Evolutionary conservation across 1,140 invertebrate species (phyloP).

Genomic region (Euwallacea fornicatus): DNA sequence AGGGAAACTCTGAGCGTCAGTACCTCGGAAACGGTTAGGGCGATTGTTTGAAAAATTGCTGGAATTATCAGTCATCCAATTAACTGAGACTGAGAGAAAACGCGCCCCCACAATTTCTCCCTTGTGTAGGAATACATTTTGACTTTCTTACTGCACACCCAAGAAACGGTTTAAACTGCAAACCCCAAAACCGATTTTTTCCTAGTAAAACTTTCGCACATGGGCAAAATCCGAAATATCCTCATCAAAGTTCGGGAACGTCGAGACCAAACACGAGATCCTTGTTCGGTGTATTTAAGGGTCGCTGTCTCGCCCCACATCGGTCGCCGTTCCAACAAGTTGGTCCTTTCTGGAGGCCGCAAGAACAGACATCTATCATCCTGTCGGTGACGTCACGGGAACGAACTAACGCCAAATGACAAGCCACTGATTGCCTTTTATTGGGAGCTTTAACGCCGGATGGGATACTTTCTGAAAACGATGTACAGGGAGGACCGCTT

Average conservation of each 20-base stretch:
- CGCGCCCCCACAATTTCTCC: too few species aligned
- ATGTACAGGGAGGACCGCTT: slow-evolving; percentile 11
- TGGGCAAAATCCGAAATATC: background rate
- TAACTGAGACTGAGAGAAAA: too few species aligned
- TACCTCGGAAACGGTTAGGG: too few species aligned
- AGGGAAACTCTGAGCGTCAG: too few species aligned
- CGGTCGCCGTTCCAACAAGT: slow-evolving; percentile 46
- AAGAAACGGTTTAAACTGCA: too few species aligned
- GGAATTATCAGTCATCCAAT: too few species aligned
- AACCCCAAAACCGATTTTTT: too few species aligned
- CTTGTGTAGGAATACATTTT: too few species aligned
- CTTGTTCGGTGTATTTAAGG: slow-evolving; percentile 20
- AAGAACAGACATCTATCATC: slow-evolving; percentile 52
- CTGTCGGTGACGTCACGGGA: slow-evolving; percentile 44
- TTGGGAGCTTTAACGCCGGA: slow-evolving; percentile 41
- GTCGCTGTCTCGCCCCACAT: slow-evolving; percentile 15
- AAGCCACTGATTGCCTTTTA: slow-evolving; percentile 54
- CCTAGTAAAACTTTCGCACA: too few species aligned
- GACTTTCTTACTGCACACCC: too few species aligned
- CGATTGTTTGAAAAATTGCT: too few species aligned
- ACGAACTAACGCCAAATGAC: slow-evolving; percentile 50
- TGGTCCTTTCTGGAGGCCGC: slow-evolving; percentile 40
- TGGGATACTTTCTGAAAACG: slow-evolving; percentile 28
- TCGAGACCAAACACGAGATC: slow-evolving; percentile 14
- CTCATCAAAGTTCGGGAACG: slow-evolving; percentile 2